Evolutionary conservation across 2,797 vertebrate genomes (phyloP).

Genomic region (Neopelma chrysocephalum): DNA sequence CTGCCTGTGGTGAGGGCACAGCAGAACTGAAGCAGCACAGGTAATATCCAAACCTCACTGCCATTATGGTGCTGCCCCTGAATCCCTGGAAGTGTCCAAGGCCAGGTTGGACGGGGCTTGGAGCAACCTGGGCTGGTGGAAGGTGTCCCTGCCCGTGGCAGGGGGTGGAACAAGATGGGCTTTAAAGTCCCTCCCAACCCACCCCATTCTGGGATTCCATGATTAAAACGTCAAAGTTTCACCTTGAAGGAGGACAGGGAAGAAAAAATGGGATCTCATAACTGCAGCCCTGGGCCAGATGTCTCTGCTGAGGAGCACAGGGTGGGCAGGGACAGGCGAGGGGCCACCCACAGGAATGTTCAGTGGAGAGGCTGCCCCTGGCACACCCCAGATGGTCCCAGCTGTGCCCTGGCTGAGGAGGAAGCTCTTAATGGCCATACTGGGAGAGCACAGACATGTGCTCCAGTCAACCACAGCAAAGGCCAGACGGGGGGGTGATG

Average conservation of each 20-base stretch:
- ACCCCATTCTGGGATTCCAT: not conserved
- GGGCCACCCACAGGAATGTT: not conserved
- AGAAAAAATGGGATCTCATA: not conserved
- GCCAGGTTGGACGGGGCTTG: not conserved
- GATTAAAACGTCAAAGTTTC: not conserved
- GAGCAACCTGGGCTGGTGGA: not conserved
- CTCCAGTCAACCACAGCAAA: not conserved
- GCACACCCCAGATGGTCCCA: not conserved
- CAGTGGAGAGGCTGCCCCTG: not conserved
- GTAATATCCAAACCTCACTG: not conserved
- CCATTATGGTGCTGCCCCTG: not conserved
- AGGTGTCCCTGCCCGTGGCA: not conserved
- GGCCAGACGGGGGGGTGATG: not conserved
- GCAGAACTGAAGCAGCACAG: not conserved
- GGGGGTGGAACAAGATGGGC: not conserved
- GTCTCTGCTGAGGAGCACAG: not conserved
- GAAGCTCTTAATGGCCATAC: not conserved
- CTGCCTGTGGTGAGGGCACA: not conserved
- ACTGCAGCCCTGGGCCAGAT: not conserved
- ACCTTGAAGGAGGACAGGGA: not conserved
- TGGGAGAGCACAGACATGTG: not conserved
- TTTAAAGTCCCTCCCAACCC: not conserved
- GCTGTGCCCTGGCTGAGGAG: not conserved
- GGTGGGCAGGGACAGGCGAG: not conserved
- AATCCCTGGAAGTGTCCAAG: not conserved